Conservation (phyloP, 2,797 vertebrate genomes). For the Enteromius paludinosus region DNA sequence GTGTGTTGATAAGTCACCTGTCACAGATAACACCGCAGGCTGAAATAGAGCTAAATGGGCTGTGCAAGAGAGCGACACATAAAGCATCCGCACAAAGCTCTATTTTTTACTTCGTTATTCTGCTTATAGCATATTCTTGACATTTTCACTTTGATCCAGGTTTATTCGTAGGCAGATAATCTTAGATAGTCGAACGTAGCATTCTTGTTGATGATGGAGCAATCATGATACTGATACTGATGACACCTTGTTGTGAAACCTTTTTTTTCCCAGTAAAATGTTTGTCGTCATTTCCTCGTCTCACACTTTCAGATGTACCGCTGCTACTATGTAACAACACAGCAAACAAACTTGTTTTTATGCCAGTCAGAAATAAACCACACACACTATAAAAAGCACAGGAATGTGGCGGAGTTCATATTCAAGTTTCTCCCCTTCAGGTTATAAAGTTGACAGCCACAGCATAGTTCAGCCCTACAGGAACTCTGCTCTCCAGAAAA, state of each 20-base stretch:
- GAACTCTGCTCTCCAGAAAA: constrained; percentile 24
- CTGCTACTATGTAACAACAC: background rate
- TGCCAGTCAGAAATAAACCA: constrained; percentile 7
- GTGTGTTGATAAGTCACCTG: constrained; percentile 22
- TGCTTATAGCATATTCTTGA: background rate
- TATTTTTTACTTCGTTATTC: background rate
- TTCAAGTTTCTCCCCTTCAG: constrained; percentile 25
- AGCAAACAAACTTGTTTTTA: background rate
- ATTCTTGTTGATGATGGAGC: background rate
- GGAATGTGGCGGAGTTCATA: constrained; percentile 8
- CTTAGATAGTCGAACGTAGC: background rate
- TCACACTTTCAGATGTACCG: background rate
- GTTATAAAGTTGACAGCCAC: constrained; percentile 3
- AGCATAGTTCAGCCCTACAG: background rate
- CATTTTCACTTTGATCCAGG: background rate
- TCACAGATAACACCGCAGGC: constrained; percentile 27
- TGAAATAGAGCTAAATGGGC: constrained; percentile 18
- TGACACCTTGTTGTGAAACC: background rate
- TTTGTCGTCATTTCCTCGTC: background rate
- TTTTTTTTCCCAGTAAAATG: background rate
- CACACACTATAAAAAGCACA: constrained; percentile 1
- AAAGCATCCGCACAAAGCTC: background rate
- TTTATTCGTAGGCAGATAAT: background rate
- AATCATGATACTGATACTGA: background rate
- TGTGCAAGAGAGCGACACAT: background rate